These are phyloP conservation scores for Pachyuromys duprasi DNA, from an alignment of 2,797 vertebrate species.

Conservation along the genomic window DNA sequence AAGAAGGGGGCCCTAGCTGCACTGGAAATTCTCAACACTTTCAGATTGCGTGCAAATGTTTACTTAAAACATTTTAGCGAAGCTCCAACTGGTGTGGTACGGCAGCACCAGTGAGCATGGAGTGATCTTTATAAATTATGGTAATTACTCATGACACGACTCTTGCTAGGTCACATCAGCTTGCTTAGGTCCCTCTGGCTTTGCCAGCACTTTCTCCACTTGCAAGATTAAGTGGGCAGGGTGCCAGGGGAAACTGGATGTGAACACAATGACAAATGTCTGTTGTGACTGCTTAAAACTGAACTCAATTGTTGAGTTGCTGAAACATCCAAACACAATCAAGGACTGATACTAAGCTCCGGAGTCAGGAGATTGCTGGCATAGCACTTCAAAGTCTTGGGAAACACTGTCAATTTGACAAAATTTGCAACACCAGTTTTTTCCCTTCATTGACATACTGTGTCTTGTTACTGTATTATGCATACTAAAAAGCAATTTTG, in stretches of 20 bases:
- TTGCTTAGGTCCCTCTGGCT: conserved; percentile 80
- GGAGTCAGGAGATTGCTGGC: conserved; percentile 88
- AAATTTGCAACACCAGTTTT: conserved; percentile 49
- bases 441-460: neutral
- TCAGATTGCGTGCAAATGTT: conserved; percentile 95
- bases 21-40: conserved; percentile 91
- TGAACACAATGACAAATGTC: conserved; percentile 92
- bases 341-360: conserved; percentile 90
- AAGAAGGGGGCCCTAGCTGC: conserved; percentile 89
- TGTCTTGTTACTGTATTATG: conserved; percentile 22
- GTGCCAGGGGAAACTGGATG: conserved; percentile 86
- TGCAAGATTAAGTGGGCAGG: conserved; percentile 88
- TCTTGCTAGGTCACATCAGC: conserved; percentile 88
- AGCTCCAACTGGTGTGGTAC: conserved; percentile 86
- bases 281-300: conserved; percentile 95
- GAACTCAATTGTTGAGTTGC: conserved; percentile 93
- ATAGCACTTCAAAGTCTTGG: conserved; percentile 75
- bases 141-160: conserved; percentile 93
- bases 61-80: conserved; percentile 90
- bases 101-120: conserved; percentile 87
- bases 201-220: conserved; percentile 84
- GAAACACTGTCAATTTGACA: conserved; percentile 62
- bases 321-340: conserved; percentile 98
- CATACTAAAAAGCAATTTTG: neutral
- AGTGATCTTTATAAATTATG: conserved; percentile 94